Conservation (phyloP, 1,140 invertebrate genomes). For the Neodiprion lecontei region DNA sequence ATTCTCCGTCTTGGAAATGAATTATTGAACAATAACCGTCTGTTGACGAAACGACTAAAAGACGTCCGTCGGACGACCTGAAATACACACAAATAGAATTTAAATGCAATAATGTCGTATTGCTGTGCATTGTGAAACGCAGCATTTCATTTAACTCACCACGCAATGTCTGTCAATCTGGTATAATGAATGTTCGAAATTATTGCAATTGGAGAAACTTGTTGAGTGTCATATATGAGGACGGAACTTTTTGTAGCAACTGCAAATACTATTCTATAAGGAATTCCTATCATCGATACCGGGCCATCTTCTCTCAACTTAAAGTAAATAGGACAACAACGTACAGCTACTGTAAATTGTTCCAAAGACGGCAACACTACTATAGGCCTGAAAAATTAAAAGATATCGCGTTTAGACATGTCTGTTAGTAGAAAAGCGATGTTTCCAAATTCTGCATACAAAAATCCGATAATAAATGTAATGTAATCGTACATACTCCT, state of each 20-base stretch:
- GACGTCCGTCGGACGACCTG: constrained; percentile 82
- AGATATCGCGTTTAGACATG: not conserved
- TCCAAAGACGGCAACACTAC: constrained; percentile 80
- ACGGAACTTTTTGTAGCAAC: constrained; percentile 88
- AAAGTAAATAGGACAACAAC: constrained; percentile 83
- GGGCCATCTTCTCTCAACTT: constrained; percentile 67
- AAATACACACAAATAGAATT: constrained; percentile 30
- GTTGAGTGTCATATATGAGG: constrained; percentile 92
- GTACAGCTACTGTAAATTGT: constrained; percentile 79
- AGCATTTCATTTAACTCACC: constrained; percentile 64
- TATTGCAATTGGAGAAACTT: constrained; percentile 81
- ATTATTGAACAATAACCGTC: constrained; percentile 96
- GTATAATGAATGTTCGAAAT: constrained; percentile 95
- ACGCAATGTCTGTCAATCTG: constrained; percentile 88
- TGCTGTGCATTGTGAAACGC: not conserved
- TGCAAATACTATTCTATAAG: constrained; percentile 89
- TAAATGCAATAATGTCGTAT: constrained; percentile 4
- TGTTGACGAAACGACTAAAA: constrained; percentile 88
- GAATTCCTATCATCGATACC: constrained; percentile 66
- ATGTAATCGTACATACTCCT: constrained; percentile 68
- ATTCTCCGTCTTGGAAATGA: constrained; percentile 81
- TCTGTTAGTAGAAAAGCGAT: constrained; percentile 11
- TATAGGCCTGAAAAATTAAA: constrained; percentile 71
- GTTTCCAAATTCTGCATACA: constrained; percentile 15
- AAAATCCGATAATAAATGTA: constrained; percentile 20